A percentile compares a stretch with the other conserved stretches of the same genome.
phyloP scores from a whole-genome alignment of 1,140 invertebrate genomes.

The Zaprionus africanus region DNA sequence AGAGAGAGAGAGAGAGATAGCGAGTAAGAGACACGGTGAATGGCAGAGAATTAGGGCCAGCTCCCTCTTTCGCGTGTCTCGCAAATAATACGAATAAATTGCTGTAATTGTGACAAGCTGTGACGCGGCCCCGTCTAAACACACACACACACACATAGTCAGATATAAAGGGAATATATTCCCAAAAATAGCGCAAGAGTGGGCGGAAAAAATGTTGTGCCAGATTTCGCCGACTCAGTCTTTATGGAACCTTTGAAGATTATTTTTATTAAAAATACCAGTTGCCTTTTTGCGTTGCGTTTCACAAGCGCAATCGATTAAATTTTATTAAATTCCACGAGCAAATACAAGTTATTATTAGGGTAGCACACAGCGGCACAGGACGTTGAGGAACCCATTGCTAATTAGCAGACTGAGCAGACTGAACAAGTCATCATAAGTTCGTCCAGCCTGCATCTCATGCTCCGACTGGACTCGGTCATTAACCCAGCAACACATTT shows the following conservation, averaged over 20 bases:
- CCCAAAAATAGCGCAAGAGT: slow-evolving; percentile 8
- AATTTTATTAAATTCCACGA: slow-evolving; percentile 10
- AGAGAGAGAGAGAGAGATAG: too few relatives aligned
- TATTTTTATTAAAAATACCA: slow-evolving; percentile 38
- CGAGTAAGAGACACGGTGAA: neutral
- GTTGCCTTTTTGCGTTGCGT: slow-evolving; percentile 5
- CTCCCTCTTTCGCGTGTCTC: slow-evolving; percentile 23
- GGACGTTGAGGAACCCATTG: neutral
- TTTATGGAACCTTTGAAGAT: slow-evolving; percentile 21
- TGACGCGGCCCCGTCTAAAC: slow-evolving; percentile 23
- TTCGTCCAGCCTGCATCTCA: neutral
- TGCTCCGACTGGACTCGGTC: slow-evolving; percentile 22
- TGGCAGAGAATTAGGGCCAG: neutral
- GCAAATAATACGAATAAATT: slow-evolving; percentile 67
- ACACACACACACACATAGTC: neutral
- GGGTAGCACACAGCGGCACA: neutral
- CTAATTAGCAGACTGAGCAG: neutral
- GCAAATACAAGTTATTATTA: slow-evolving; percentile 3
- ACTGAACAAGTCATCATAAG: neutral
- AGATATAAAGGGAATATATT: slow-evolving; percentile 16
- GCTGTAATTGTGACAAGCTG: slow-evolving; percentile 61
- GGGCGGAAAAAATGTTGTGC: slow-evolving; percentile 17
- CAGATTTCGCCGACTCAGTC: slow-evolving; percentile 10
- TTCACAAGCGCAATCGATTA: neutral
- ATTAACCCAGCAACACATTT: slow-evolving; percentile 71